phyloP scores from a whole-genome alignment of 2,113 vertebrate genomes.

The Pygoscelis antarcticus region DNA sequence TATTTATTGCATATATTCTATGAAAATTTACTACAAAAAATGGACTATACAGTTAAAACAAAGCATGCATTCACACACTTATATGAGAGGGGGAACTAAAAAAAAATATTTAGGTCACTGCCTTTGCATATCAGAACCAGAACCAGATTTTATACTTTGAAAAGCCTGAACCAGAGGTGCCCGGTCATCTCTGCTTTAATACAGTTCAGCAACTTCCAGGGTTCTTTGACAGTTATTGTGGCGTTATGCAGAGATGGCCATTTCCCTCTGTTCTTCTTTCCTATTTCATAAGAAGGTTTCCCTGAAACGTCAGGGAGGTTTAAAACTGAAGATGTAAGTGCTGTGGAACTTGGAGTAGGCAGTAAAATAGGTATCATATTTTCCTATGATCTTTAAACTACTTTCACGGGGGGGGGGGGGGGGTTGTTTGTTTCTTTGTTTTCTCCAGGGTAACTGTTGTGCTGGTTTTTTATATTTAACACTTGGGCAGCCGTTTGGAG shows the following conservation, averaged over 20 bases:
- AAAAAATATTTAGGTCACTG: too few species aligned
- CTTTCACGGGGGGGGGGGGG: neutral
- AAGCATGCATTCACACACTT: neutral
- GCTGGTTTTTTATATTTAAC: rapidly evolving
- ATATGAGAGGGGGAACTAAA: neutral
- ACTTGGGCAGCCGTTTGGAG: rapidly evolving
- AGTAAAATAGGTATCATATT: neutral
- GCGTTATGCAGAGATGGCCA: rapidly evolving
- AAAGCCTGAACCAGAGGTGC: neutral
- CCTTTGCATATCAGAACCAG: neutral
- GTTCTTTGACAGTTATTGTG: neutral
- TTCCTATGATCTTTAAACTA: neutral
- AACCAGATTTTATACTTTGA: neutral
- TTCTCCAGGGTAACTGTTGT: rapidly evolving
- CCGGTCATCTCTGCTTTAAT: neutral
- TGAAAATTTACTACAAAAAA: neutral
- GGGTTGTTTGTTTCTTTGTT: neutral
- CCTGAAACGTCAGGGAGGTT: neutral
- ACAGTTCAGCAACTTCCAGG: neutral
- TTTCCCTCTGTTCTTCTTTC: neutral
- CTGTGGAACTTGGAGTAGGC: neutral
- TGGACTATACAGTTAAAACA: neutral
- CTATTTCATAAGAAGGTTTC: neutral
- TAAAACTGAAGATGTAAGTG: neutral
- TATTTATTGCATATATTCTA: neutral